Percentiles rank a stretch among this genome's conserved stretches.
phyloP scores from a whole-genome alignment of 2,113 vertebrate species.

The Gorsachius goisagi region DNA sequence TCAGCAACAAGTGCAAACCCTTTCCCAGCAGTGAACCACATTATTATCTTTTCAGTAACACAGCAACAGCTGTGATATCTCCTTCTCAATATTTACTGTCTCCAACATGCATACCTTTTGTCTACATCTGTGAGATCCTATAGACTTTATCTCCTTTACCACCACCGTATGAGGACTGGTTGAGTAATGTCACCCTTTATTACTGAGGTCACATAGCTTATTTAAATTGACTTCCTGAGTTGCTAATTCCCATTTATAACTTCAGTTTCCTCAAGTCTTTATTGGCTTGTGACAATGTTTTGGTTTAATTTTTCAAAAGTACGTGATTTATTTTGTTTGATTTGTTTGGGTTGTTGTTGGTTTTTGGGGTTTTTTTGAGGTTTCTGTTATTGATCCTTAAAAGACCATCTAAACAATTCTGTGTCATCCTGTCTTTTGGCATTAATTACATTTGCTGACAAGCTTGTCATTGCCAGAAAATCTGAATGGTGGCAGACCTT shows the following conservation, averaged over 20 bases:
- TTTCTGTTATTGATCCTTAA: not conserved
- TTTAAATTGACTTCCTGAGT: not conserved
- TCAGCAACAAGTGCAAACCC: not conserved
- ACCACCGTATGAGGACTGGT: not conserved
- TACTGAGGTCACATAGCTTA: not conserved
- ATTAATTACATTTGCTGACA: not conserved
- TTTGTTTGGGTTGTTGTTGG: too few relatives aligned
- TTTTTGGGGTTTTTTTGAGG: not conserved
- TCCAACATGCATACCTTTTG: not conserved
- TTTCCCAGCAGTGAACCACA: not conserved
- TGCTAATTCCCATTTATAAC: not conserved
- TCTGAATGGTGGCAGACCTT: not conserved
- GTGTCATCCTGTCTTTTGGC: not conserved
- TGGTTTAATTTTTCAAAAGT: not conserved
- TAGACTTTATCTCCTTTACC: not conserved
- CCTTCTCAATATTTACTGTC: not conserved
- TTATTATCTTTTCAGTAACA: not conserved
- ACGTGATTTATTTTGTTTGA: not conserved
- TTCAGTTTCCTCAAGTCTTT: not conserved
- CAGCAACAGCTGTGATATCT: not conserved
- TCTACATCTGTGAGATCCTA: not conserved
- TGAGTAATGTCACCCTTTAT: not conserved
- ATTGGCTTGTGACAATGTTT: not conserved
- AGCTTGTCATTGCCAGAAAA: not conserved
- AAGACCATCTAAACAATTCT: not conserved